phyloP scores from a whole-genome alignment of 2,797 vertebrate species.

The Pangasius mekongensis region DNA sequence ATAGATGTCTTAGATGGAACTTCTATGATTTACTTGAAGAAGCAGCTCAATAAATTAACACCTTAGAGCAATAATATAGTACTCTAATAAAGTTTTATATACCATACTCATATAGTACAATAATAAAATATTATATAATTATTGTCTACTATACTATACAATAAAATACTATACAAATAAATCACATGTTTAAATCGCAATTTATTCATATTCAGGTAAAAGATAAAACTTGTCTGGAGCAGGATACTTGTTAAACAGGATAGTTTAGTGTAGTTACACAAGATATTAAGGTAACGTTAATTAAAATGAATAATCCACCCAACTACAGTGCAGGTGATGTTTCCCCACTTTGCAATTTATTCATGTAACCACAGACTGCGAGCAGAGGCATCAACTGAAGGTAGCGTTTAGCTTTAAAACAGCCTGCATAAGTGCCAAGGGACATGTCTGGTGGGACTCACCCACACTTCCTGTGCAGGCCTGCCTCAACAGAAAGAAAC shows the following conservation, averaged over 20 bases:
- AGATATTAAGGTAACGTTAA: conserved; percentile 57
- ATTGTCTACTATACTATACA: not conserved
- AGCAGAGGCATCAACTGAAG: conserved; percentile 60
- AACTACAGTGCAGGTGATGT: conserved; percentile 60
- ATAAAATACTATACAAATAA: not conserved
- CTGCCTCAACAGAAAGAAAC: conserved; percentile 49
- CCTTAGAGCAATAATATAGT: not conserved
- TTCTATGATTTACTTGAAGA: not conserved
- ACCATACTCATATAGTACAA: not conserved
- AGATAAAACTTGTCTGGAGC: conserved; percentile 39
- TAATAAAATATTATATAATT: not conserved
- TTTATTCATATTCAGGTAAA: conserved; percentile 28
- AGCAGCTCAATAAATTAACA: not conserved
- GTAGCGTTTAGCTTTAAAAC: conserved; percentile 60
- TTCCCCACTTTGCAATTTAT: conserved; percentile 56
- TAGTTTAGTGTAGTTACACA: conserved; percentile 13
- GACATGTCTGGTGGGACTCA: conserved; percentile 60
- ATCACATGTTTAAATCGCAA: conserved; percentile 36
- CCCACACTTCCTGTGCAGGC: conserved; percentile 65
- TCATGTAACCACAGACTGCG: conserved; percentile 54
- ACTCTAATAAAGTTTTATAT: not conserved
- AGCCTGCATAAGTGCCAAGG: conserved; percentile 55
- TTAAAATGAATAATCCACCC: conserved; percentile 56
- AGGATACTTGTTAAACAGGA: conserved; percentile 33
- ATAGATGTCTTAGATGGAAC: not conserved